These are phyloP conservation scores for Barnardius zonarius DNA, from an alignment of 2,113 vertebrate genomes.

Conservation along the genomic window DNA sequence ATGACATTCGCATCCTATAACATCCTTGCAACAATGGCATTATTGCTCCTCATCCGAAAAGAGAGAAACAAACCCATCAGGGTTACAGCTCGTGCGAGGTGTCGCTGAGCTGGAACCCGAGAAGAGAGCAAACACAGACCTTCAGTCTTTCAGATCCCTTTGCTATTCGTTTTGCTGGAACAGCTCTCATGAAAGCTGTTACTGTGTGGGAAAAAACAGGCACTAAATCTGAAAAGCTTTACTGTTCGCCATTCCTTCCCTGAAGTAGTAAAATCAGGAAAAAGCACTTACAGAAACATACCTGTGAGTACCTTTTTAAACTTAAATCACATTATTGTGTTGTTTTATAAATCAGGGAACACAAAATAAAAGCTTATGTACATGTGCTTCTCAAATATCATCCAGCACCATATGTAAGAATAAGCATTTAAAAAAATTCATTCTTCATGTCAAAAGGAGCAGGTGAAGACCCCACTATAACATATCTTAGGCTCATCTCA, in stretches of 20 bases:
- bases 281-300: neutral
- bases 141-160: neutral
- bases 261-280: neutral
- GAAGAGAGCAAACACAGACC: neutral
- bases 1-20: neutral
- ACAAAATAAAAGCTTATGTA: neutral
- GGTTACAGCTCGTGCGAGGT: neutral
- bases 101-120: neutral
- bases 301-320: accelerated
- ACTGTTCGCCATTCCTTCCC: neutral
- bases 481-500: accelerated
- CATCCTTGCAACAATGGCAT: neutral
- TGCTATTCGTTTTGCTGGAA: accelerated
- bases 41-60: neutral
- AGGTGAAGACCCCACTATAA: too few species aligned
- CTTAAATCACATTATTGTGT: accelerated
- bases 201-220: neutral
- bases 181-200: neutral
- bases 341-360: neutral
- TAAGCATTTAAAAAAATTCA: neutral
- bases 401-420: neutral
- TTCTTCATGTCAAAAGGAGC: accelerated
- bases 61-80: accelerated
- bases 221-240: neutral
- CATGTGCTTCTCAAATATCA: neutral